Evolutionary conservation across 1,140 invertebrate species (phyloP).

Genomic region (Sycophila sp.): DNA sequence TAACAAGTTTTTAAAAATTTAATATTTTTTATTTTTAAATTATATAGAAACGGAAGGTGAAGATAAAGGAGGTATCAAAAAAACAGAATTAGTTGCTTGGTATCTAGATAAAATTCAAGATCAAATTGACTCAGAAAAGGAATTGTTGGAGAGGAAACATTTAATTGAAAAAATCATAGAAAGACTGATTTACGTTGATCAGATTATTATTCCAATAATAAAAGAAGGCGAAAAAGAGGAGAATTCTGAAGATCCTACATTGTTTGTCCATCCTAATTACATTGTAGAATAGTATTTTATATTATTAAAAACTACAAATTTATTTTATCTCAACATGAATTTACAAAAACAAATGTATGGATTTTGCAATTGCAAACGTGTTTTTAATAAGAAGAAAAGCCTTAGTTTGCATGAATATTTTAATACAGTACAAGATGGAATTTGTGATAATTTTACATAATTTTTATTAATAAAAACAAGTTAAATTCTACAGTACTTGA

Average conservation of each 20-base stretch:
- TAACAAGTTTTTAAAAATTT: slow-evolving; percentile 21
- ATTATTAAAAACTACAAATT: too few relatives aligned
- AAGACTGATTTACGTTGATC: slow-evolving; percentile 90
- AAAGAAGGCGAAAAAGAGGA: slow-evolving; percentile 70
- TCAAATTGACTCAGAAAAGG: slow-evolving; percentile 90
- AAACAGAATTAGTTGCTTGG: slow-evolving; percentile 91
- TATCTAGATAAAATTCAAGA: slow-evolving; percentile 91
- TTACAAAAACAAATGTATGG: too few relatives aligned
- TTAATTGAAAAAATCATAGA: slow-evolving; percentile 97
- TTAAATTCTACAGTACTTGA: too few relatives aligned
- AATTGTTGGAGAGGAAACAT: slow-evolving; percentile 88
- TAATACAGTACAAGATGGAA: too few relatives aligned
- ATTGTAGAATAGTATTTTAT: slow-evolving; percentile 71
- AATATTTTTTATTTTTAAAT: too few relatives aligned
- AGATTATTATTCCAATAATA: slow-evolving; percentile 90
- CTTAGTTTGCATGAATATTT: too few relatives aligned
- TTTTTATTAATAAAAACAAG: too few relatives aligned
- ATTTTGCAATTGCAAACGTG: too few relatives aligned
- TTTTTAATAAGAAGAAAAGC: too few relatives aligned
- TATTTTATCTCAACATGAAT: too few relatives aligned
- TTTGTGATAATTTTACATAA: too few relatives aligned
- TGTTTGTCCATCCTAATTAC: slow-evolving; percentile 97
- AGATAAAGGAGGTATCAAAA: slow-evolving; percentile 67
- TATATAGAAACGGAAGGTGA: slow-evolving; percentile 40
- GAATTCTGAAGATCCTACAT: slow-evolving; percentile 83